Conservation (phyloP, 2,113 vertebrate genomes). For the Casuarius casuarius region DNA sequence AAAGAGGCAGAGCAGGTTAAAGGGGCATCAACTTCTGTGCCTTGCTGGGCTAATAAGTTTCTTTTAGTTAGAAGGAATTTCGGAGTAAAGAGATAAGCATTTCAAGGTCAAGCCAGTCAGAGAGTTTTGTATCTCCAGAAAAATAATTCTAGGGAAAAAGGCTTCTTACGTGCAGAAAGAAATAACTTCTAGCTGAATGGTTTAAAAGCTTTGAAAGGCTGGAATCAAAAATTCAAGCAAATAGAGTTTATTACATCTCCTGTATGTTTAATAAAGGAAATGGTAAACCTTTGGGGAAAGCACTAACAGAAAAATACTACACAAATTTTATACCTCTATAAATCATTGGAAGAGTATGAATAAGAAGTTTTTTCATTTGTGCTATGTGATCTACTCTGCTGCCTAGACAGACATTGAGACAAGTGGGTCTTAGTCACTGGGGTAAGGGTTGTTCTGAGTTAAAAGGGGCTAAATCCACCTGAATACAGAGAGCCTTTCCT, state of each 20-base stretch:
- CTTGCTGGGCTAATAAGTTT: not conserved
- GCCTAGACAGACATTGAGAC: not conserved
- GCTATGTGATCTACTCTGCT: not conserved
- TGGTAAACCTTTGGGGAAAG: not conserved
- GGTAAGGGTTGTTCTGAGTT: not conserved
- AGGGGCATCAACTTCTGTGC: not conserved
- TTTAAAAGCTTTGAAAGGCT: slow-evolving; percentile 31
- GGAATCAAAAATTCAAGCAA: slow-evolving; percentile 35
- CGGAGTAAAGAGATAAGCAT: not conserved
- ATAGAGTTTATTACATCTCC: slow-evolving; percentile 7
- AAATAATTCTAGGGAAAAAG: not conserved
- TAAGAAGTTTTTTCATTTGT: not conserved
- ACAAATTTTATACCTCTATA: not conserved
- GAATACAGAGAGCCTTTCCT: not conserved
- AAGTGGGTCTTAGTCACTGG: not conserved
- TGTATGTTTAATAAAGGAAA: slow-evolving; percentile 31
- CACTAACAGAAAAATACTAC: not conserved
- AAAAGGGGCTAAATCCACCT: not conserved
- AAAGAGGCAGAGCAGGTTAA: not conserved
- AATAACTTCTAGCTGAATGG: slow-evolving; percentile 25
- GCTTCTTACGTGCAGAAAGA: not conserved
- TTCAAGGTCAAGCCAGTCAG: slow-evolving; percentile 5
- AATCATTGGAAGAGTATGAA: not conserved
- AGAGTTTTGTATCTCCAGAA: not conserved
- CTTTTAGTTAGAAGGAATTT: not conserved